Percentiles rank a stretch among this genome's conserved stretches.
Evolutionary conservation across 2,113 vertebrate species (phyloP).

Genomic region (Xerus inauris): DNA sequence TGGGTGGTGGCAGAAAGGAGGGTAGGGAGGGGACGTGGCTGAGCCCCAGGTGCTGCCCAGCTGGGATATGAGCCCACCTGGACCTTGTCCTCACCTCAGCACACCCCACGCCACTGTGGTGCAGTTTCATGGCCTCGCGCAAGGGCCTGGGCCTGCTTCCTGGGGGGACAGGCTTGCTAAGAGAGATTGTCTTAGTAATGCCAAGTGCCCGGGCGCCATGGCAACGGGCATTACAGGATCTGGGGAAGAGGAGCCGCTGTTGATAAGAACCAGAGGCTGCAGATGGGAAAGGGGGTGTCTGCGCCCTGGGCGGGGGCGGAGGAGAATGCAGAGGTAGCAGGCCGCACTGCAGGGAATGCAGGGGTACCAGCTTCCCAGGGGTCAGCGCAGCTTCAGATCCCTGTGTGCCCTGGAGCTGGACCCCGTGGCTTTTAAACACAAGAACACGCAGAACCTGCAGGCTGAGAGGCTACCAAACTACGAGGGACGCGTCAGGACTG

Average conservation of each 20-base stretch:
- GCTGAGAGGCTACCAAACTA: neutral
- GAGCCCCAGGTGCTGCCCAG: neutral
- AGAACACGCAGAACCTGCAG: neutral
- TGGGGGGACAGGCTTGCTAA: constrained; percentile 68
- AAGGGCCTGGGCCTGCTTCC: constrained; percentile 29
- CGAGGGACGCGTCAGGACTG: neutral
- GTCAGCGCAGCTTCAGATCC: too few species aligned
- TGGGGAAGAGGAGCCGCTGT: constrained; percentile 59
- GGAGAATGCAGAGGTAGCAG: neutral
- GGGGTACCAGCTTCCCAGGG: neutral
- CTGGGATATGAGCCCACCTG: neutral
- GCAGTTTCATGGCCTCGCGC: constrained; percentile 50
- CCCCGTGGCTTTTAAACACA: neutral
- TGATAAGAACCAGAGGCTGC: constrained; percentile 66
- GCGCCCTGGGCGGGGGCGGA: neutral
- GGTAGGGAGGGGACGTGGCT: neutral
- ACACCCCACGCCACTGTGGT: constrained; percentile 1
- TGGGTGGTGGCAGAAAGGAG: too few species aligned
- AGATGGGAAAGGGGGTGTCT: constrained; percentile 34
- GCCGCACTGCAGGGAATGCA: neutral
- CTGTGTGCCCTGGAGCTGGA: too few species aligned
- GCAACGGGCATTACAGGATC: constrained; percentile 80
- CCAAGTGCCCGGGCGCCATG: constrained; percentile 71
- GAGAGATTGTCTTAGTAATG: constrained; percentile 77
- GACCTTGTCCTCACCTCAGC: neutral